These are phyloP conservation scores for Hybognathus amarus DNA, from an alignment of 2,797 vertebrate genomes.

Conservation along the genomic window DNA sequence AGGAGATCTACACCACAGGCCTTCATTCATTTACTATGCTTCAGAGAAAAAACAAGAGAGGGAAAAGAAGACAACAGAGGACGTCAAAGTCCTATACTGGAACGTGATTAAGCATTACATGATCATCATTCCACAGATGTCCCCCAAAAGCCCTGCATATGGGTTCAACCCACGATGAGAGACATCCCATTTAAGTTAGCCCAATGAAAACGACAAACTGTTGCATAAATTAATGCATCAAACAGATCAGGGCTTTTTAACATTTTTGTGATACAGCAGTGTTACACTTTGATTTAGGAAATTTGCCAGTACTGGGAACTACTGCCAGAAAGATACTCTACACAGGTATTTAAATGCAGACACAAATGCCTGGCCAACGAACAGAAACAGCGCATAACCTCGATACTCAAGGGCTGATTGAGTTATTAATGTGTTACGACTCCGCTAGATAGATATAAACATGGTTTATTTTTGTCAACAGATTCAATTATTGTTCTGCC, in stretches of 20 bases:
- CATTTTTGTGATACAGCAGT: conserved; percentile 25
- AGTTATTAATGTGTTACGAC: not conserved
- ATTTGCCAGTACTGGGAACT: not conserved
- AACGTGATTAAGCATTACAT: conserved; percentile 21
- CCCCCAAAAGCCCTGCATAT: conserved; percentile 9
- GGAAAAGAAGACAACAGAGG: not conserved
- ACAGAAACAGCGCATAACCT: not conserved
- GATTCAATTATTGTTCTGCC: not conserved
- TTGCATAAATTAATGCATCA: not conserved
- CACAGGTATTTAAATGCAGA: not conserved
- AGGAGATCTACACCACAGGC: not conserved
- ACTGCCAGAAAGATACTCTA: conserved; percentile 1
- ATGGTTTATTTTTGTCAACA: no score
- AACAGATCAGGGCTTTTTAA: conserved; percentile 2
- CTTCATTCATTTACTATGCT: conserved; percentile 13
- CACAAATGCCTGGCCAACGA: not conserved
- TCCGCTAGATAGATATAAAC: not conserved
- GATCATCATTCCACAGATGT: conserved; percentile 38
- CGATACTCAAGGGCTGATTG: not conserved
- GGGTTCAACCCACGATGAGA: conserved; percentile 6
- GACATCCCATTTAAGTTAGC: not conserved
- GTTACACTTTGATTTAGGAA: conserved; percentile 20
- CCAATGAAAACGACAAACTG: not conserved
- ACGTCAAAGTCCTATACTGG: not conserved
- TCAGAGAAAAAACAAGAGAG: conserved; percentile 12